Evolutionary conservation across 1,140 invertebrate species (phyloP), one percentile per base, ranked within the genome.

Genomic region (Anthonomus grandis): DNA sequence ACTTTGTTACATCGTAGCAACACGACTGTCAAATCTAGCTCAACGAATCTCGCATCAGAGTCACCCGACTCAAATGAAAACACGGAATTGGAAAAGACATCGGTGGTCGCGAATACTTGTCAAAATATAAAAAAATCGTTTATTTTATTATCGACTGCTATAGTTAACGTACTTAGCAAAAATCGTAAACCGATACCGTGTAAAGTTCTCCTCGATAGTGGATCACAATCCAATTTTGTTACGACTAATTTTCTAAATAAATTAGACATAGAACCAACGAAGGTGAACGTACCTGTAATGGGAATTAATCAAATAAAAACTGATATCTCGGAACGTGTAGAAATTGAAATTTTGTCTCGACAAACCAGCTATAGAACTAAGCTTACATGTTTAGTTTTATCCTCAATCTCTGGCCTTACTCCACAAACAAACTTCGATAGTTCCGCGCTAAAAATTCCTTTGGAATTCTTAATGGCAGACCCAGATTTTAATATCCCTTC

Each of bases 401-500:
- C 51, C 9, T n/a, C 18, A 12, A 58, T 58, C 17, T 39, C 36
- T n/a, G 24, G 18, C 18, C 4, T 31, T 17, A 21, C 37, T 6
- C 52, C 57, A 19, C 38, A 54, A 38, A 13, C 12, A n/a, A 36
- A 12, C 5, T 46, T 54, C 22, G 31, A 44, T 45, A 17, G 18
- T n/a, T 25, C 49, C 2, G 27, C 42, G 24, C 34, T 58, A 27
- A n/a, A n/a, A n/a, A n/a, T n/a, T n/a, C n/a, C n/a, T n/a, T n/a
- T n/a, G n/a, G n/a, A n/a, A n/a, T n/a, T n/a, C n/a, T n/a, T n/a
- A n/a, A n/a, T n/a, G n/a, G n/a, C n/a, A n/a, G n/a, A n/a, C n/a
- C n/a, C 64, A 17, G 17, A 63, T 10, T 71, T 70, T 54, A 13
- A 64, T 34, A 18, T 13, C 24, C 60, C 59, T 3, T 49, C 39